Percentiles rank a stretch among this genome's conserved stretches.
These are phyloP conservation scores for Nomada fucata DNA, from an alignment of 2,888 invertebrate genomes.

Conservation along the genomic window DNA sequence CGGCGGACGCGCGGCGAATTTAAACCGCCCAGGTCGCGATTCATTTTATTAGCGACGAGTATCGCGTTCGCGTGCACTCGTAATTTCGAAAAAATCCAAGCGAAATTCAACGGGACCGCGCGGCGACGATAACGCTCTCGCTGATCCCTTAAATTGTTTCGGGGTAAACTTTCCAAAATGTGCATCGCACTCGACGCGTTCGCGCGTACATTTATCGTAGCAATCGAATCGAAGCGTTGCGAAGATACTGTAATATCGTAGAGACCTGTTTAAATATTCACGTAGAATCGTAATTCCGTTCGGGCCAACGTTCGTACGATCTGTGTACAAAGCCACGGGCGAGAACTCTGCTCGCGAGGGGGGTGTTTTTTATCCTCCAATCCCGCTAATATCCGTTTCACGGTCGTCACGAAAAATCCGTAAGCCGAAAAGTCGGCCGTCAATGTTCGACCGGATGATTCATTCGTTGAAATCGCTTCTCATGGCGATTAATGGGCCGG, in stretches of 20 bases:
- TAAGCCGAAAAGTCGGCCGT: constrained; percentile 56
- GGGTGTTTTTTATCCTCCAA: constrained; percentile 31
- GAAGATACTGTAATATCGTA: too few species aligned
- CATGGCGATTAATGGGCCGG: constrained; percentile 70
- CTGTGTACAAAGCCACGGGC: not conserved
- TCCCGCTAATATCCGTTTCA: constrained; percentile 59
- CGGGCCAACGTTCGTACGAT: not conserved
- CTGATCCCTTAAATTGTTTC: not conserved
- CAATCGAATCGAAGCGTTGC: too few species aligned
- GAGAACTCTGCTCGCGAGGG: not conserved
- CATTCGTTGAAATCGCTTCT: constrained; percentile 73
- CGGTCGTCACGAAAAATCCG: constrained; percentile 53
- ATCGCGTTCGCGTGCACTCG: constrained; percentile 35
- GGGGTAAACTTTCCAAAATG: too few species aligned
- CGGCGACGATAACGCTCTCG: constrained; percentile 12
- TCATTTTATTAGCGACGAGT: constrained; percentile 53
- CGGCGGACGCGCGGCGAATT: constrained; percentile 47
- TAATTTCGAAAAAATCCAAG: constrained; percentile 31
- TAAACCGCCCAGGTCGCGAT: constrained; percentile 50
- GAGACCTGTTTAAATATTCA: too few species aligned
- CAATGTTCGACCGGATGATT: constrained; percentile 64
- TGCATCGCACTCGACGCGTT: too few species aligned
- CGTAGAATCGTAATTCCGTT: not conserved
- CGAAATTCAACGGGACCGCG: constrained; percentile 16
- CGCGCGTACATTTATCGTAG: too few species aligned